These are phyloP conservation scores for Stomatorhinus walkeri DNA, from an alignment of 2,797 vertebrate genomes.

Conservation along the genomic window DNA sequence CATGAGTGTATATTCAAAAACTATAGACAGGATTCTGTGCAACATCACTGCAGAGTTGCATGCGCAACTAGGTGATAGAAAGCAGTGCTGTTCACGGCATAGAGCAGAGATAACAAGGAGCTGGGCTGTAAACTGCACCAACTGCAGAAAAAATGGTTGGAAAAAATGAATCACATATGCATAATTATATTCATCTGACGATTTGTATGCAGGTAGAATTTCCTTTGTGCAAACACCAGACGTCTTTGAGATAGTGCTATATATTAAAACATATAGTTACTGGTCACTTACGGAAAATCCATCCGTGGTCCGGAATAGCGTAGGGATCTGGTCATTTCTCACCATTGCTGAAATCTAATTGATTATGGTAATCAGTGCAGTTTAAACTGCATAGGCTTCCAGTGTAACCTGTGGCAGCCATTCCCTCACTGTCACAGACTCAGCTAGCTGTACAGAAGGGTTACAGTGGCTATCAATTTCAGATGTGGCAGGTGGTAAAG, in stretches of 20 bases:
- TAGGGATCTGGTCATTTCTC: not conserved
- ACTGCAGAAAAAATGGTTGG: not conserved
- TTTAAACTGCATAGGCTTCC: not conserved
- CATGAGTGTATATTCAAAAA: too few relatives aligned
- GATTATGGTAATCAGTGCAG: not conserved
- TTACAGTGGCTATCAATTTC: not conserved
- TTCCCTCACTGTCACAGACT: not conserved
- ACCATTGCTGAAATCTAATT: not conserved
- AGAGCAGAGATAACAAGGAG: not conserved
- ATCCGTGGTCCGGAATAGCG: not conserved
- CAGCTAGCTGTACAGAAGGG: not conserved
- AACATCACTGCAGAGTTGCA: not conserved
- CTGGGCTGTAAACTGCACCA: not conserved
- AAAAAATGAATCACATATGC: not conserved
- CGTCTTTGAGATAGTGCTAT: not conserved
- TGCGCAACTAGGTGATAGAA: not conserved
- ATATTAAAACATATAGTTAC: not conserved
- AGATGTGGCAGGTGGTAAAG: not conserved
- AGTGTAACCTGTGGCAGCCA: not conserved
- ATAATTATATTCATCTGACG: not conserved
- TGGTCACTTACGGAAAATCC: not conserved
- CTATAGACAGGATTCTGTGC: not conserved
- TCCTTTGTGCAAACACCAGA: not conserved
- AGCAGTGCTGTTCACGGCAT: too few relatives aligned
- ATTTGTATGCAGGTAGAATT: not conserved